Conservation (phyloP, 2,888 invertebrate genomes). For the Drosophila percnosoma region DNA sequence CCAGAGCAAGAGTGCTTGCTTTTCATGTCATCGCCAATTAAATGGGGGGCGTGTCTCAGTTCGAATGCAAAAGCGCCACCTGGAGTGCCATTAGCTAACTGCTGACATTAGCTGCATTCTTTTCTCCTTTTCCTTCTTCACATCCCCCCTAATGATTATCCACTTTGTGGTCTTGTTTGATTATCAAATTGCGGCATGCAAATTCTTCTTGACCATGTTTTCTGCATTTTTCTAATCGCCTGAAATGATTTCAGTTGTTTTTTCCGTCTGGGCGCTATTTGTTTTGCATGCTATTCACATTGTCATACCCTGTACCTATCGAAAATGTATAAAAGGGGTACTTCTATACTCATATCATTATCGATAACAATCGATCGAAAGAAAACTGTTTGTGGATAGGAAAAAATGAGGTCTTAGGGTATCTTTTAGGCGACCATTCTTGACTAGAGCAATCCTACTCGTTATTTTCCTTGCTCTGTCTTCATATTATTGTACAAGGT, state of each 20-base stretch:
- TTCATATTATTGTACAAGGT: constrained; percentile 17
- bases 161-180: constrained; percentile 27
- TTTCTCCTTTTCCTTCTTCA: constrained; percentile 1
- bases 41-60: constrained; percentile 36
- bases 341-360: not conserved
- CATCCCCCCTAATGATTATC: not conserved
- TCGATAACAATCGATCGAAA: not conserved
- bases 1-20: not conserved
- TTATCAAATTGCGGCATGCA: constrained; percentile 45
- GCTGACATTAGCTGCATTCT: constrained; percentile 32
- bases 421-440: not conserved
- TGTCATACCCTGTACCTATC: not conserved
- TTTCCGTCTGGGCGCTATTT: constrained; percentile 7
- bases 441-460: not conserved
- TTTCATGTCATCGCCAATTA: constrained; percentile 51
- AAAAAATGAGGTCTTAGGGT: not conserved
- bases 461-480: constrained; percentile 1
- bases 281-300: constrained; percentile 29
- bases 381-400: not conserved
- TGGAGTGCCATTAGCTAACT: constrained; percentile 37
- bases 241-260: constrained; percentile 11
- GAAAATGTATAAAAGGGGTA: not conserved
- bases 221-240: constrained; percentile 6
- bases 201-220: constrained; percentile 19
- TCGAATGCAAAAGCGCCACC: constrained; percentile 42